Conservation (phyloP, 2,797 vertebrate genomes). For the Rhinogobio ventralis region DNA sequence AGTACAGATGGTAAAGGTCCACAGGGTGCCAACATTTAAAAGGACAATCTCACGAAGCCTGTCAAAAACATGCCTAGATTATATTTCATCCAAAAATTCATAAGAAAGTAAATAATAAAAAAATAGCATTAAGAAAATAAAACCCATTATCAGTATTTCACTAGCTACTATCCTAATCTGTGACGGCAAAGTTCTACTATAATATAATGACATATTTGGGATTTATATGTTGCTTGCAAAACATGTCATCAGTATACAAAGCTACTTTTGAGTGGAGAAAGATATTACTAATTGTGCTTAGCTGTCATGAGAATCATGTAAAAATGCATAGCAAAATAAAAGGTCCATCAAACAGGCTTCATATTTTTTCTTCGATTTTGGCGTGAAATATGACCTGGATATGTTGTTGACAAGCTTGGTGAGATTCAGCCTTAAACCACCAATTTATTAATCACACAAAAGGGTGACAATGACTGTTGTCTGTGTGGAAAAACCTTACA, state of each 20-base stretch:
- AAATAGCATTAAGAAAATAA: neutral
- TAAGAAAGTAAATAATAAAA: neutral
- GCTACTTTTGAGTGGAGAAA: neutral
- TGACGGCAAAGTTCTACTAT: neutral
- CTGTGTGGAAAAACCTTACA: conserved; percentile 1
- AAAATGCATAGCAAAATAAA: neutral
- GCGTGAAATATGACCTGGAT: neutral
- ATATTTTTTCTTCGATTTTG: neutral
- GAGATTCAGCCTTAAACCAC: neutral
- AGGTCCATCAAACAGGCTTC: neutral
- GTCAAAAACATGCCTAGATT: neutral
- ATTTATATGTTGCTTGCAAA: neutral
- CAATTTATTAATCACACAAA: neutral
- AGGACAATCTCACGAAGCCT: neutral
- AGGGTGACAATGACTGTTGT: neutral
- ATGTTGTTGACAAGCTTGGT: conserved; percentile 2
- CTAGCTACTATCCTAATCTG: neutral
- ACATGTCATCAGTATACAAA: neutral
- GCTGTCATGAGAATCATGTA: neutral
- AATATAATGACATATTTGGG: neutral
- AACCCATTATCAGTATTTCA: neutral
- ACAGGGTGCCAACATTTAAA: neutral
- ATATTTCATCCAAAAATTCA: neutral
- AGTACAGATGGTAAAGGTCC: conserved; percentile 25
- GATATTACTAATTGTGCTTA: neutral